Base-by-base conservation (phyloP, 2,113 vertebrate species). In the Ahaetulla prasina region DNA sequence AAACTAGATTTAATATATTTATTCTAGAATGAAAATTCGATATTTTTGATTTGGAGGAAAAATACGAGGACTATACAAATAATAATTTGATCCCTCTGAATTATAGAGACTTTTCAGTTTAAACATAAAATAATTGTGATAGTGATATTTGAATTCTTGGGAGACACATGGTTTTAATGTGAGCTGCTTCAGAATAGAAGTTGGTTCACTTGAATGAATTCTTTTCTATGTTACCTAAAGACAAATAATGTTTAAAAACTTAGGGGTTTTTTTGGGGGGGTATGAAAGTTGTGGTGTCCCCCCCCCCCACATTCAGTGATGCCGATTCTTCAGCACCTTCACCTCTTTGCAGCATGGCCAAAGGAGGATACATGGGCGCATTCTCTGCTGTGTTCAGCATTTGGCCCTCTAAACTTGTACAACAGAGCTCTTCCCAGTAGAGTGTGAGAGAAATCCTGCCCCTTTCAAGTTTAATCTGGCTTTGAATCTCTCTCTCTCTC, bases 1-100 rank as follows among this genome's bases (percentile, higher is more conserved):
- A 94, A 96, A 93, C 94, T 87, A 91, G 91, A 92, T 63, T 95
- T 95, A 92, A 11, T 93, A 7, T 90, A 95, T 93, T 16, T 22
- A 12, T 25, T 89, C 22, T 60, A 35, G 52, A 85, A 85, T 89
- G 53, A 60, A 85, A 57, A 87, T 14, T 60, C n/a, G 2, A 3
- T 23, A 55, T 43, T 68, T 47, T 45, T 63, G 45, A 47, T 86
- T 30, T 88, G 85, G 91, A 91, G 80, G 50, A 95, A 93, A 8
- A 90, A 89, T 16, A 25, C 74, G 91, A n/a, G 89, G 47, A 27
- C 87, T 55, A 60, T 52, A 10, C n/a, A 92, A 92, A 91, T 86
- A 85, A 60, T 91, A 89, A 68, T 63, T 45, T 91, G 89, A 80
- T 90, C 35, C 0, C 84, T 93, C 91, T 94, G 20, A 74, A 94